Percentiles rank a stretch among this genome's conserved stretches.
Conservation (phyloP, 2,113 vertebrate genomes). For the Jacana jacana region DNA sequence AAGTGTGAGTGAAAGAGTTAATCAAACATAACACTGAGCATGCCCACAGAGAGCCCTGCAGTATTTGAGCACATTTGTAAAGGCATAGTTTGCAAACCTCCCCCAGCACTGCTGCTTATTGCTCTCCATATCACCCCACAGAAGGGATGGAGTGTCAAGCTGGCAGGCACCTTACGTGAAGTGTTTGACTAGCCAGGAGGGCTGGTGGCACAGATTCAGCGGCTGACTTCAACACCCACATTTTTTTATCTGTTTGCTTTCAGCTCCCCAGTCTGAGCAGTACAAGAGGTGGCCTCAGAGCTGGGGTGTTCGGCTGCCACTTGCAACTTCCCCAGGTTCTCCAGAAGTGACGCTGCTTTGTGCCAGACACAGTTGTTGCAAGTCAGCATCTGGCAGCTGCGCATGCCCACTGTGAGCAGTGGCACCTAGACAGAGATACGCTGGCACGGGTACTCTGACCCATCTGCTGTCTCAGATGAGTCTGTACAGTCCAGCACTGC, state of each 20-base stretch:
- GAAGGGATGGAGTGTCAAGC: background rate
- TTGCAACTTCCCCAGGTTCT: background rate
- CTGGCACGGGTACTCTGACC: background rate
- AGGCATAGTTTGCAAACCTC: background rate
- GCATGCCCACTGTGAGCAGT: background rate
- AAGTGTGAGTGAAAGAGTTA: background rate
- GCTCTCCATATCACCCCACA: fast-evolving
- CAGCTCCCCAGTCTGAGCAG: background rate
- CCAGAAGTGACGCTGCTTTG: background rate
- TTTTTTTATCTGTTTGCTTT: background rate
- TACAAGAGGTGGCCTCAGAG: background rate
- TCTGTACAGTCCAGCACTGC: background rate
- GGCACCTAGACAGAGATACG: fast-evolving
- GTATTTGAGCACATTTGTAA: background rate
- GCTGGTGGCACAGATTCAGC: background rate
- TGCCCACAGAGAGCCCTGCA: background rate
- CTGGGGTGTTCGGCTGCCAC: background rate
- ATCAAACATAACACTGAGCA: too few species aligned
- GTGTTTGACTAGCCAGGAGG: background rate
- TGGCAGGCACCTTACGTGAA: background rate
- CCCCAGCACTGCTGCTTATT: fast-evolving
- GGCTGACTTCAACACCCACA: background rate
- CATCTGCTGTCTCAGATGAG: background rate
- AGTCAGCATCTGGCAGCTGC: background rate
- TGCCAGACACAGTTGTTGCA: background rate